Evolutionary conservation across 2,888 invertebrate genomes (phyloP).

Genomic region (Oscheius onirici): DNA sequence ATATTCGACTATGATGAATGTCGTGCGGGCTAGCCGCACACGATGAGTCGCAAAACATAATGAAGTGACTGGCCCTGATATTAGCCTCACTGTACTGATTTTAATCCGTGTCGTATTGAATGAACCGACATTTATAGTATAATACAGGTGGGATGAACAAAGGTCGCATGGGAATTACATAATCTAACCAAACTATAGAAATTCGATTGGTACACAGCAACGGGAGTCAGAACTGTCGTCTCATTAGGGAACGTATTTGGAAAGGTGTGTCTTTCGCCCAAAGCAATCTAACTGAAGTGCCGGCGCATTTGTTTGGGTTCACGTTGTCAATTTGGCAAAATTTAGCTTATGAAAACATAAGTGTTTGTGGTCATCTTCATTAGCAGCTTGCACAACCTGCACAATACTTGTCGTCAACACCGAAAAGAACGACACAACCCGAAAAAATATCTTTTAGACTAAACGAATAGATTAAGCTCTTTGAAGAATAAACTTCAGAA

Average conservation of each 20-base stretch:
- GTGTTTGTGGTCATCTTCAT: conserved; percentile 17
- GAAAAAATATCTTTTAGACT: conserved; percentile 1
- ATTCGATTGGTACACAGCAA: neutral
- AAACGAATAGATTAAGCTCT: neutral
- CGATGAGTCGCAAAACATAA: too few species aligned
- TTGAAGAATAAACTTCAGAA: neutral
- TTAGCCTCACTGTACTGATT: too few species aligned
- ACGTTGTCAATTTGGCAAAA: conserved; percentile 19
- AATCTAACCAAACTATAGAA: neutral
- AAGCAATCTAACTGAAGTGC: conserved; percentile 25
- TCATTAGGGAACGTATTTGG: neutral
- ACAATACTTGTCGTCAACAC: neutral
- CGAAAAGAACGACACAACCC: neutral
- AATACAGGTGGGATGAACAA: neutral
- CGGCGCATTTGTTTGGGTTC: conserved; percentile 28
- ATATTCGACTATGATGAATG: too few species aligned
- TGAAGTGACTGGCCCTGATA: too few species aligned
- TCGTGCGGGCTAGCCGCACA: too few species aligned
- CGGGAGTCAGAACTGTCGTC: neutral
- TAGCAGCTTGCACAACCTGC: neutral
- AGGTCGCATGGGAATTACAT: neutral
- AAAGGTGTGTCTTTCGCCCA: neutral
- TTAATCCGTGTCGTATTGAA: too few species aligned
- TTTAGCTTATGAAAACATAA: conserved; percentile 19
- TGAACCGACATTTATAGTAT: neutral